A percentile compares a stretch with the other conserved stretches of the same genome.
These are phyloP conservation scores for Lucilia cuprina DNA, from an alignment of 1,140 invertebrate genomes.

Conservation along the genomic window DNA sequence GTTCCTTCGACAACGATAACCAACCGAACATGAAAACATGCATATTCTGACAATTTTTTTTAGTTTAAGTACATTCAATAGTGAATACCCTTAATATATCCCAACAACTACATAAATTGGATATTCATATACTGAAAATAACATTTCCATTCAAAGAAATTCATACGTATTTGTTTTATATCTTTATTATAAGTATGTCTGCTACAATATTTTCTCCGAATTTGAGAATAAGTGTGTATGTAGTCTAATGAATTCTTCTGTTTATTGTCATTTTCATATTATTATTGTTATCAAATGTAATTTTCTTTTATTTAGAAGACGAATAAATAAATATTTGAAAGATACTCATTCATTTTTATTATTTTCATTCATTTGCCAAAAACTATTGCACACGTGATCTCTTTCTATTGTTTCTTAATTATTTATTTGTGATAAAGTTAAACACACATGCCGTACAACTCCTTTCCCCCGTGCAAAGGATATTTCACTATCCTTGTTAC, in stretches of 20 bases:
- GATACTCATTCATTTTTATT: not conserved
- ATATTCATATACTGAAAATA: too few species aligned
- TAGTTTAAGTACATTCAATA: too few species aligned
- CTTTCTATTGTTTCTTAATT: constrained; percentile 2
- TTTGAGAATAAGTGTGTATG: not conserved
- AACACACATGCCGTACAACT: not conserved
- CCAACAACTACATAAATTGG: too few species aligned
- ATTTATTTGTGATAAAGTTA: not conserved
- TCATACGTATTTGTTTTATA: not conserved
- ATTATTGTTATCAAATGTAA: not conserved
- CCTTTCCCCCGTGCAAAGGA: not conserved
- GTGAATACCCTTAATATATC: too few species aligned
- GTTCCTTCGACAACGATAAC: too few species aligned
- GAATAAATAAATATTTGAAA: not conserved
- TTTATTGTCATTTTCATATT: not conserved
- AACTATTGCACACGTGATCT: constrained; percentile 5
- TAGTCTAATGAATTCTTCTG: not conserved
- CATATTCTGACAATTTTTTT: too few species aligned
- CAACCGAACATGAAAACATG: too few species aligned
- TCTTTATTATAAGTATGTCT: not conserved
- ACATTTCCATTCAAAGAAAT: not conserved
- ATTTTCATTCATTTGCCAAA: not conserved
- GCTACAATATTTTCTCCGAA: too few species aligned
- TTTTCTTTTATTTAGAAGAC: not conserved
- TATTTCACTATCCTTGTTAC: not conserved